phyloP scores from a whole-genome alignment of 2,113 vertebrate genomes.

The Crotalus horridus region DNA sequence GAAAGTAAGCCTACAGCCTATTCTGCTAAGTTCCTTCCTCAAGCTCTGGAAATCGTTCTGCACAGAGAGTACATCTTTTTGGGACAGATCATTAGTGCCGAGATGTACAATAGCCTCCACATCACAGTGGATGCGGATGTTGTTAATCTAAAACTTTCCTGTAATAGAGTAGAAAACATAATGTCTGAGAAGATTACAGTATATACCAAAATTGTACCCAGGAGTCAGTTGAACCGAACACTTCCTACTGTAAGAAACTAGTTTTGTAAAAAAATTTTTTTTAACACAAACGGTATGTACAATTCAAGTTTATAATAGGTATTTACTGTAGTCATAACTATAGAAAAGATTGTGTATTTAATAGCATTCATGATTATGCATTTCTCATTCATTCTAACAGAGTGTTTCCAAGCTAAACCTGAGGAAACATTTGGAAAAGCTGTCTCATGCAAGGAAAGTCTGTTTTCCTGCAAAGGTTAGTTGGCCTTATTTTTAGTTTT shows the following conservation, averaged over 20 bases:
- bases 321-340: not conserved
- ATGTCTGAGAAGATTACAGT: not conserved
- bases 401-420: conserved; percentile 17
- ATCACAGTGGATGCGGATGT: not conserved
- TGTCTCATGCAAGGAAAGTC: conserved; percentile 35
- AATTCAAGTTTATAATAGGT: not conserved
- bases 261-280: not conserved
- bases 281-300: not conserved
- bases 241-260: not conserved
- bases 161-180: no score
- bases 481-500: conserved; percentile 57
- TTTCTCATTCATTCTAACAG: conserved; percentile 17
- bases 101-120: no score
- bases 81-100: no score
- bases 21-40: no score
- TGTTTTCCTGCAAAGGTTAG: conserved; percentile 44
- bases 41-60: no score
- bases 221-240: not conserved
- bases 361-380: not conserved
- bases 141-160: not conserved
- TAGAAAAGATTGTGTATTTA: not conserved
- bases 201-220: not conserved
- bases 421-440: conserved; percentile 37
- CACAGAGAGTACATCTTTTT: no score
- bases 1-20: no score